Conservation (phyloP, 2,113 vertebrate genomes). For the Rhineura floridana region DNA sequence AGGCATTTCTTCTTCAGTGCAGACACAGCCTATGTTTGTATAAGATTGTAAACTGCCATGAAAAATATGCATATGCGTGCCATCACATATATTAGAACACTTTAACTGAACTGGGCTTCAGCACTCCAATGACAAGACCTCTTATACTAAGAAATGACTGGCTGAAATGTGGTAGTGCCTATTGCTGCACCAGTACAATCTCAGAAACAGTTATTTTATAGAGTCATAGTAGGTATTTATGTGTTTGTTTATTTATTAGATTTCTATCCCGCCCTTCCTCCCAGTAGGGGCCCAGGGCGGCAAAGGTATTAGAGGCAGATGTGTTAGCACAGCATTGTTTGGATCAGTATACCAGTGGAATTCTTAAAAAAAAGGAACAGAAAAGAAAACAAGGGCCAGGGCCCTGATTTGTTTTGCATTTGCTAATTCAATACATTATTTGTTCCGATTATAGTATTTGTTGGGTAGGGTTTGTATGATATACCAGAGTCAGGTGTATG, state of each 20-base stretch:
- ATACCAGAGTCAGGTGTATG: not conserved
- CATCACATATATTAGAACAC: not conserved
- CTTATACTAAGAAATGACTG: not conserved
- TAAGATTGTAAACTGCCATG: not conserved
- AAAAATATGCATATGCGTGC: not conserved
- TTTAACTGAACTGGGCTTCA: not conserved
- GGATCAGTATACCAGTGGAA: not conserved
- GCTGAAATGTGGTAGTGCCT: not conserved
- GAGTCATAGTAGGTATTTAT: no score
- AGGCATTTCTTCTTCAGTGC: no score
- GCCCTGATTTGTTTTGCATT: not conserved
- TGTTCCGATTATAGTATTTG: not conserved
- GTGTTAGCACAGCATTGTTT: not conserved
- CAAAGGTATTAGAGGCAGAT: not conserved
- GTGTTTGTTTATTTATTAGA: no score
- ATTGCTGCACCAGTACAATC: not conserved
- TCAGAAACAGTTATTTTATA: not conserved
- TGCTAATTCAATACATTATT: constrained; percentile 1
- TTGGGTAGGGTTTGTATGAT: not conserved
- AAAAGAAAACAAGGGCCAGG: not conserved
- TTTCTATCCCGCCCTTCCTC: no score
- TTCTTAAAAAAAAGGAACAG: not conserved
- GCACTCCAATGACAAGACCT: not conserved
- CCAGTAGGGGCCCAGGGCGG: no score
- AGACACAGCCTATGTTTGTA: no score